Base-by-base conservation (phyloP, 2,113 vertebrate genomes). In the Alectura lathami region DNA sequence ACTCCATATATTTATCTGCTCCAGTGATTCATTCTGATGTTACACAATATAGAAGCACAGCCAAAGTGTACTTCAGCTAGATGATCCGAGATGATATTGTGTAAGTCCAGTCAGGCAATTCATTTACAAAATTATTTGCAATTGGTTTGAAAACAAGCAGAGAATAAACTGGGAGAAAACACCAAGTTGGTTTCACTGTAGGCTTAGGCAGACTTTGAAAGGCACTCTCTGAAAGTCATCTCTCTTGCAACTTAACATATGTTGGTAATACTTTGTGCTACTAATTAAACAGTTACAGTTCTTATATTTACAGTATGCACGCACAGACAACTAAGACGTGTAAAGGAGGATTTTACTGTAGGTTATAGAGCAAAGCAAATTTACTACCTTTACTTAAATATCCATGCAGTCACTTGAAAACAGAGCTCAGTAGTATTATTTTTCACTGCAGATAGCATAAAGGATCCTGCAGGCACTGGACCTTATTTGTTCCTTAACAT, bases 91-190 rank as follows among this genome's bases (percentile, higher is more conserved):
- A 32, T 24, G 54, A 11, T 36, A 63, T 91, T 94, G 80, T 92
- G 34, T 22, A 73, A 87, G 50, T 30, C 29, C 67, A 94, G 63
- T 36, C 92, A 94, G 53, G 81, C 78, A 94, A 45, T 1, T 89
- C 4, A 87, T 94, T 78, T 69, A 73, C 45, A 89, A 91, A 79
- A 90, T 63, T 38, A 91, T 83, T 59, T 14, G 12, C 70, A 79
- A 70, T 15, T 70, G 70, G 62, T 94, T 94, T 91, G 67, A 96
- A 93, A 96, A 86, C 34, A 83, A 73, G 70, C 62, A 69, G 57
- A 85, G 53, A 92, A 73, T 27, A 63, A 87, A 83, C 74, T 43
- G 79, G 76, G 85, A 70, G 64, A 53, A 86, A 94, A 66, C 43
- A 34, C 13, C 2, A 5, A 22, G 43, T 1, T 83, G 64, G 83